A percentile compares a stretch with the other conserved stretches of the same genome.
Evolutionary conservation across 2,113 vertebrate genomes (phyloP).

Genomic region (Corythaeola cristata): DNA sequence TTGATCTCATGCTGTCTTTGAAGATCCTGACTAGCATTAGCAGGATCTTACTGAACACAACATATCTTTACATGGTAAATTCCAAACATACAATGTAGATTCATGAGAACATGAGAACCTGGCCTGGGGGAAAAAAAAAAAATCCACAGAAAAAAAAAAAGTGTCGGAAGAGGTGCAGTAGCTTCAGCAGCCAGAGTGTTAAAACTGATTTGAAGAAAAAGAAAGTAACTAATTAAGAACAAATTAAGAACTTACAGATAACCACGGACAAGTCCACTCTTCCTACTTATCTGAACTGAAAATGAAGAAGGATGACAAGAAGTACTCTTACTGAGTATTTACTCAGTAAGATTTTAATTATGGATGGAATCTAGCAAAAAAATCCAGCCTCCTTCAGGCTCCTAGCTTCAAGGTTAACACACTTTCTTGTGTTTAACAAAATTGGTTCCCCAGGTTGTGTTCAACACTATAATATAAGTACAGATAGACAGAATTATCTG

Average conservation of each 20-base stretch:
- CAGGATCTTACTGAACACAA: background rate
- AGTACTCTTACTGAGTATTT: background rate
- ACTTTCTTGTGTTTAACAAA: background rate
- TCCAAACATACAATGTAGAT: background rate
- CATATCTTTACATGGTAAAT: accelerated
- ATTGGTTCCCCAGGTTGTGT: background rate
- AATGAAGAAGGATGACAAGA: accelerated
- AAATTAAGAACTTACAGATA: background rate
- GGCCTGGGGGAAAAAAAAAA: background rate
- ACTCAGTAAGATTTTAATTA: background rate
- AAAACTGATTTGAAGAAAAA: background rate
- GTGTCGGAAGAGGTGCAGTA: background rate
- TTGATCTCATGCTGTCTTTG: background rate
- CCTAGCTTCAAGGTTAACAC: background rate
- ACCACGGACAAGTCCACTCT: accelerated
- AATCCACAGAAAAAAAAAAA: background rate
- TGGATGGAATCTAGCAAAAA: background rate
- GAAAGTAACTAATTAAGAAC: background rate
- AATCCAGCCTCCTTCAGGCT: background rate
- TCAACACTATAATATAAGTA: background rate
- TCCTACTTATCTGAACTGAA: background rate
- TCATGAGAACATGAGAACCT: background rate
- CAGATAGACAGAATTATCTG: background rate
- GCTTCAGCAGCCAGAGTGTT: background rate
- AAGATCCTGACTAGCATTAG: background rate